Conservation (phyloP, 2,797 vertebrate species). For the Syngnathus acus region DNA sequence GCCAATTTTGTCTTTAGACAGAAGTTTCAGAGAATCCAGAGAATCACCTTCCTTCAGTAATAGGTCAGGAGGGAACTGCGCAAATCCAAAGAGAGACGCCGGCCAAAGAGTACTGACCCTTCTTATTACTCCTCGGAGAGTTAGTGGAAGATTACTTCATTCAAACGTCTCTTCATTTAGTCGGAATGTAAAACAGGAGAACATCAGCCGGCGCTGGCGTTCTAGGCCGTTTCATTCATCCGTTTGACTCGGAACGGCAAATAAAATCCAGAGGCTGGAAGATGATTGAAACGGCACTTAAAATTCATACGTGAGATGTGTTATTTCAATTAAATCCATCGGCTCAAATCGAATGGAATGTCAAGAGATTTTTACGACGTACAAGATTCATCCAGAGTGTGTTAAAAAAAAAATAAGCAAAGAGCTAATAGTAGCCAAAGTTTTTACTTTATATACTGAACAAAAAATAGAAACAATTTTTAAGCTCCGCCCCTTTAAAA, state of each 20-base stretch:
- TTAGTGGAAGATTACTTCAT: constrained; percentile 55
- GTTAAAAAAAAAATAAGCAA: background rate
- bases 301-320: constrained; percentile 2
- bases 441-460: no score
- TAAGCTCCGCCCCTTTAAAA: no score
- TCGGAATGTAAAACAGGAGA: constrained; percentile 35
- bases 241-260: constrained; percentile 18
- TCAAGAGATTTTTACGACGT: background rate
- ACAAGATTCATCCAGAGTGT: background rate
- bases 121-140: constrained; percentile 47
- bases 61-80: constrained; percentile 53
- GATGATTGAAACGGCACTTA: constrained; percentile 10
- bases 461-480: no score
- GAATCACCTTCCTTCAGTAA: constrained; percentile 61
- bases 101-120: constrained; percentile 54
- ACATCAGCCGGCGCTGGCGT: constrained; percentile 23
- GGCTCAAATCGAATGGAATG: constrained; percentile 6
- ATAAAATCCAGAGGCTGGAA: constrained; percentile 4
- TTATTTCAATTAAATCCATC: constrained; percentile 7
- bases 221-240: constrained; percentile 19
- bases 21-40: constrained; percentile 50
- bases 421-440: background rate
- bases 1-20: constrained; percentile 50
- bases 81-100: constrained; percentile 48
- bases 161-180: constrained; percentile 53